These are phyloP conservation scores for Pyrochroa serraticornis DNA, from an alignment of 2,888 invertebrate species.

Conservation along the genomic window DNA sequence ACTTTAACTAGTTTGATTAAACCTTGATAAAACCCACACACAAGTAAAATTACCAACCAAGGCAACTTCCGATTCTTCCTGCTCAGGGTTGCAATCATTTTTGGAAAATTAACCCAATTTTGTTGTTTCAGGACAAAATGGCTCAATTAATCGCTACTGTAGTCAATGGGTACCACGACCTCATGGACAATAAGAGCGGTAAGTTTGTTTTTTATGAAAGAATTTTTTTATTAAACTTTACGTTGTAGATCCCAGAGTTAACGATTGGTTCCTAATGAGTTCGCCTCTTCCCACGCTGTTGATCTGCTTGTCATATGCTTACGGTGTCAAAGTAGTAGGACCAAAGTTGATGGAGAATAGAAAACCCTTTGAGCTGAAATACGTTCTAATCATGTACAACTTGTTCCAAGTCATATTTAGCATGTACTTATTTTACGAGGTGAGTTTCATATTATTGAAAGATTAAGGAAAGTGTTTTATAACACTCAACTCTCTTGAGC, in stretches of 20 bases:
- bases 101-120: neutral
- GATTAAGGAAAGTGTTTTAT: neutral
- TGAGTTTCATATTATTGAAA: conserved; percentile 55
- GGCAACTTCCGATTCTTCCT: neutral
- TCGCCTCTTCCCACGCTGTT: conserved; percentile 85
- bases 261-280: conserved; percentile 88
- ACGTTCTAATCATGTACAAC: conserved; percentile 84
- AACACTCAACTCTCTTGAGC: too few species aligned
- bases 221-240: neutral
- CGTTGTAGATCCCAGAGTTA: conserved; percentile 81
- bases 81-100: neutral
- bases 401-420: conserved; percentile 89
- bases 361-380: conserved; percentile 83
- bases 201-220: neutral
- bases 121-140: conserved; percentile 58
- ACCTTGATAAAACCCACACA: conserved; percentile 12
- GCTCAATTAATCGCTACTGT: conserved; percentile 63
- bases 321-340: conserved; percentile 80
- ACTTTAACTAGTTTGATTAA: too few species aligned
- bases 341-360: conserved; percentile 89
- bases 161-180: conserved; percentile 72
- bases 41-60: neutral
- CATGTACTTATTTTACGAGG: conserved; percentile 91
- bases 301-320: conserved; percentile 83
- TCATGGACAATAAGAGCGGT: conserved; percentile 78